These are phyloP conservation scores for Calliopum simillimum DNA, from an alignment of 2,888 invertebrate genomes.

Conservation along the genomic window DNA sequence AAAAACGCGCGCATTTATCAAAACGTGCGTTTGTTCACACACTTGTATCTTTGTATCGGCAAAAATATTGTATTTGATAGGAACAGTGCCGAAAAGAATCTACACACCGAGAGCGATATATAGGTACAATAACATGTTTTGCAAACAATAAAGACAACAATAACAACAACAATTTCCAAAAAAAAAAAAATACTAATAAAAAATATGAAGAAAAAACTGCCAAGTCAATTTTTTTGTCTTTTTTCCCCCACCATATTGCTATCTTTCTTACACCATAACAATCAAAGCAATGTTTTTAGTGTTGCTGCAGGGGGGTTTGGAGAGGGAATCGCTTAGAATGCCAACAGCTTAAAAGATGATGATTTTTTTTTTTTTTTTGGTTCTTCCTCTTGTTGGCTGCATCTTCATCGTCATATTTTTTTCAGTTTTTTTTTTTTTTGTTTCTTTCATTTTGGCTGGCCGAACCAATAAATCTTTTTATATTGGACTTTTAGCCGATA, in stretches of 20 bases:
- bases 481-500: slow-evolving; percentile 67
- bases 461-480: slow-evolving; percentile 62
- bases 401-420: slow-evolving; percentile 47
- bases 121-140: slow-evolving; percentile 15
- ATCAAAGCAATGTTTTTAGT: too few relatives aligned
- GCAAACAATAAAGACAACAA: slow-evolving; percentile 22
- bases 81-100: slow-evolving; percentile 4
- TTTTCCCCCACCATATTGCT: too few relatives aligned
- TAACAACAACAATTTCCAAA: slow-evolving; percentile 1
- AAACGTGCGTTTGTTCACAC: slow-evolving; percentile 26
- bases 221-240: not conserved
- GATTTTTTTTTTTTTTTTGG: not conserved
- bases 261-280: too few relatives aligned
- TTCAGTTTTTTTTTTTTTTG: not conserved
- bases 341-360: slow-evolving; percentile 13
- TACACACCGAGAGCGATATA: not conserved
- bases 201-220: not conserved
- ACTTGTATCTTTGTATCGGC: slow-evolving; percentile 17
- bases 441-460: slow-evolving; percentile 44
- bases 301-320: too few relatives aligned
- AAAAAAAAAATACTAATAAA: slow-evolving; percentile 2
- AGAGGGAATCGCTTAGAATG: not conserved
- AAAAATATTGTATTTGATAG: slow-evolving; percentile 34
- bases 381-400: slow-evolving; percentile 42
- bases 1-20: slow-evolving; percentile 42